Percentiles rank a stretch among this genome's conserved stretches.
Conservation (phyloP, 2,888 invertebrate genomes). For the Acleris holmiana region DNA sequence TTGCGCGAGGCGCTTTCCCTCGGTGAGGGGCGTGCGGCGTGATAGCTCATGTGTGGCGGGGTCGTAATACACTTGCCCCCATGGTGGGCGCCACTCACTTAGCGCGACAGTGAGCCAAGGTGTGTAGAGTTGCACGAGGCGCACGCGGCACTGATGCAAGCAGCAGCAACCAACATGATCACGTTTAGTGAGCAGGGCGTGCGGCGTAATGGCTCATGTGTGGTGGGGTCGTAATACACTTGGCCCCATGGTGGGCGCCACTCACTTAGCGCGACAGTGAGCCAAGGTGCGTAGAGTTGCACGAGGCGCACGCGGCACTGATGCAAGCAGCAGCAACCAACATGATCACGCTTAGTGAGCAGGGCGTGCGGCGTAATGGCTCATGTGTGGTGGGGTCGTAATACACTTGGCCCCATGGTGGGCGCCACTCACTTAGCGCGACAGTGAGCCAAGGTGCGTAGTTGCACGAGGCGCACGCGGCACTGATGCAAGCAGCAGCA, state of each 20-base stretch:
- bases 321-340: neutral
- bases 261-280: no score
- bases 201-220: no score
- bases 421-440: constrained; percentile 76
- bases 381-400: no score
- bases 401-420: constrained; percentile 2
- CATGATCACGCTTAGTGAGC: no score
- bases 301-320: no score
- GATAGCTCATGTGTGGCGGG: no score
- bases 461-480: no score
- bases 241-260: constrained; percentile 20
- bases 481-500: neutral
- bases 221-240: neutral
- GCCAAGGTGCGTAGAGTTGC: neutral
- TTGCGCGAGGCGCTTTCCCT: no score
- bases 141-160: neutral
- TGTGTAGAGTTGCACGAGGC: no score
- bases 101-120: constrained; percentile 85
- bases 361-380: no score
- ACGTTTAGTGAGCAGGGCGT: no score
- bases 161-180: neutral
- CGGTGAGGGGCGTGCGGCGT: no score
- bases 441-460: constrained; percentile 78
- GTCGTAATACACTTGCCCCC: neutral
- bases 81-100: constrained; percentile 52